These are phyloP conservation scores for Rhadina sibilatrix DNA, from an alignment of 2,113 vertebrate species.

Conservation along the genomic window DNA sequence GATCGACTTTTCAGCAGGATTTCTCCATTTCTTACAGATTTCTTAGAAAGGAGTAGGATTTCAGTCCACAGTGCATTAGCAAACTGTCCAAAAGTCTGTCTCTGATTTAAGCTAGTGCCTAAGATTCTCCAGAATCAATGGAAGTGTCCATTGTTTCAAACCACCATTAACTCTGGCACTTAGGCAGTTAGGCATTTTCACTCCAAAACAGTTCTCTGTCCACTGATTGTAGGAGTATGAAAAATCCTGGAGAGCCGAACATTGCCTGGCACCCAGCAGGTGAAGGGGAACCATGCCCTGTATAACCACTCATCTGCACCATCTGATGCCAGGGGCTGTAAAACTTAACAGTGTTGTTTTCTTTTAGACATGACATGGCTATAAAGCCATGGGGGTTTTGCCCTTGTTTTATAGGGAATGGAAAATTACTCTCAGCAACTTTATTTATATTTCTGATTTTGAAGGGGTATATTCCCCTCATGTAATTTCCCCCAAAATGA, in stretches of 20 bases:
- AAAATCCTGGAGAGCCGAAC: neutral
- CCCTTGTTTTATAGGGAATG: neutral
- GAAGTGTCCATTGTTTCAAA: neutral
- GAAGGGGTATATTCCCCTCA: neutral
- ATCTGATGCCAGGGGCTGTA: neutral
- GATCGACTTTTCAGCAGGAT: neutral
- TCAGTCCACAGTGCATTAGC: neutral
- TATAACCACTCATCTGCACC: neutral
- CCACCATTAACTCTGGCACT: neutral
- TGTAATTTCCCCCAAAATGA: neutral
- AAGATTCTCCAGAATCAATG: neutral
- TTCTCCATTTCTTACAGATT: neutral
- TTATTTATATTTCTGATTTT: neutral
- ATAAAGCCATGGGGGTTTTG: neutral
- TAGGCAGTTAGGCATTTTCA: neutral
- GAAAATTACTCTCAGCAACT: neutral
- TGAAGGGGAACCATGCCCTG: neutral
- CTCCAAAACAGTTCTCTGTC: neutral
- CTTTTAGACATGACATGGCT: neutral
- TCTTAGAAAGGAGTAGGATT: neutral
- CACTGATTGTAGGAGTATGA: neutral
- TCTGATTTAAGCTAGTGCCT: neutral
- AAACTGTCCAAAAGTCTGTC: neutral
- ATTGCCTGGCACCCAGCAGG: neutral
- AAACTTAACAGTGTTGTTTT: neutral